phyloP scores from a whole-genome alignment of 2,888 invertebrate species.

The Lysandra coridon region DNA sequence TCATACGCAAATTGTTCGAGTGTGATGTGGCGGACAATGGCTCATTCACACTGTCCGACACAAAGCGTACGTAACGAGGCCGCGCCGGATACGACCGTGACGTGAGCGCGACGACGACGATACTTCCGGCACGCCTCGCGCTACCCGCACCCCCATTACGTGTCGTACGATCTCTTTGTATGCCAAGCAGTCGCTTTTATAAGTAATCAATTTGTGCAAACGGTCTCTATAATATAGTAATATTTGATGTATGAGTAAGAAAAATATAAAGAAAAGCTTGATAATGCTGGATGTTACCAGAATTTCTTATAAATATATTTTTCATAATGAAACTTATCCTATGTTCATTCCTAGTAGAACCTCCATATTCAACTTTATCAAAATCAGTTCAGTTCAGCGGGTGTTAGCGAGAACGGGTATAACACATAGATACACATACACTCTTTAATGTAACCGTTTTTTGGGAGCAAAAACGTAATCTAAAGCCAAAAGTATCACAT shows the following conservation, averaged over 20 bases:
- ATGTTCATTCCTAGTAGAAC: too few species aligned
- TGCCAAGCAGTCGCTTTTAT: not conserved
- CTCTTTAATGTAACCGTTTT: not conserved
- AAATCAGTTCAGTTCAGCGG: too few species aligned
- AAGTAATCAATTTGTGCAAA: not conserved
- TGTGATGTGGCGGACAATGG: constrained; percentile 47
- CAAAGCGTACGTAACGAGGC: constrained; percentile 64
- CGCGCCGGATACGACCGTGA: constrained; percentile 61
- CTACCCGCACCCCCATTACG: constrained; percentile 18
- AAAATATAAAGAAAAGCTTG: not conserved
- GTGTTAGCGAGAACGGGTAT: too few species aligned
- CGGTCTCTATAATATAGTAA: not conserved
- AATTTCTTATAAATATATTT: too few species aligned
- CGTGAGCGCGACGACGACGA: constrained; percentile 52
- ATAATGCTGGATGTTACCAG: too few species aligned
- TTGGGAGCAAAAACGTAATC: not conserved
- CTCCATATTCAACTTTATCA: too few species aligned
- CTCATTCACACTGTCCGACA: constrained; percentile 47
- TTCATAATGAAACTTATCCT: too few species aligned
- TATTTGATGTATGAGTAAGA: not conserved
- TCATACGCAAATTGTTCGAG: constrained; percentile 36
- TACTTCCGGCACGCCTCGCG: constrained; percentile 55
- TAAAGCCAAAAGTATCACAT: not conserved
- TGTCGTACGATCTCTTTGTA: not conserved
- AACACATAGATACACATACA: too few species aligned